Evolutionary conservation across 2,113 vertebrate species (phyloP), one percentile per base, ranked within the genome.

Genomic region (Grantiella picta): DNA sequence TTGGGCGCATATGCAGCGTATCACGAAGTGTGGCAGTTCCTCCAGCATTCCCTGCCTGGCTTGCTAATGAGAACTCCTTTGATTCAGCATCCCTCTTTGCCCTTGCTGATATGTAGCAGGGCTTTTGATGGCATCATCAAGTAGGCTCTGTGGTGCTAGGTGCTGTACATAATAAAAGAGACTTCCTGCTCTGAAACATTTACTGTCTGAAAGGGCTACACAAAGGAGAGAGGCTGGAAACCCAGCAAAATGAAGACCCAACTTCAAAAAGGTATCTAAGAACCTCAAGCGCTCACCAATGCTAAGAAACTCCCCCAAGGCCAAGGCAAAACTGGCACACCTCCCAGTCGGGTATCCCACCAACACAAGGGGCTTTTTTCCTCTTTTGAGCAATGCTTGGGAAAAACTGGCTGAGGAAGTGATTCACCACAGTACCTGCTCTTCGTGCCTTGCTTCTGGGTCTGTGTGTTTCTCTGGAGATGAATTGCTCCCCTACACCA

Each of bases 41-140:
- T 86, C 76, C 3, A 2, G 47, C 71, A 70, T 66, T 73, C 72
- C 76, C 86, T 92, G 96, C 75, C 88, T 57, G 53, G 85, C 75
- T 66, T 96, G 89, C 83, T 96, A 95, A 96, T 91, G 86, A 93
- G 86, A 83, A 21, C 13, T 66, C 38, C 65, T 90, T 93, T 89
- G 94, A 78, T 93, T 95, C 56, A 2, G 52, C 4, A 7, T 53
- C 64, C 35, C 78, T 68, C 72, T 94, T 94, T 86, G 71, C 68
- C 83, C 89, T 89, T 42, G n/a, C 68, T 78, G 47, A 60, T 86
- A 59, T 14, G 52, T 80, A 78, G 33, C 29, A 60, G 52, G 52
- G 80, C 72, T 90, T 88, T 77, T 77, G 50, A 72, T 65, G 70
- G 75, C 76, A 44, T 54, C 92, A 75, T 81, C 63, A 17, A 42